phyloP scores from a whole-genome alignment of 2,797 vertebrate species.

The Staurois parvus region DNA sequence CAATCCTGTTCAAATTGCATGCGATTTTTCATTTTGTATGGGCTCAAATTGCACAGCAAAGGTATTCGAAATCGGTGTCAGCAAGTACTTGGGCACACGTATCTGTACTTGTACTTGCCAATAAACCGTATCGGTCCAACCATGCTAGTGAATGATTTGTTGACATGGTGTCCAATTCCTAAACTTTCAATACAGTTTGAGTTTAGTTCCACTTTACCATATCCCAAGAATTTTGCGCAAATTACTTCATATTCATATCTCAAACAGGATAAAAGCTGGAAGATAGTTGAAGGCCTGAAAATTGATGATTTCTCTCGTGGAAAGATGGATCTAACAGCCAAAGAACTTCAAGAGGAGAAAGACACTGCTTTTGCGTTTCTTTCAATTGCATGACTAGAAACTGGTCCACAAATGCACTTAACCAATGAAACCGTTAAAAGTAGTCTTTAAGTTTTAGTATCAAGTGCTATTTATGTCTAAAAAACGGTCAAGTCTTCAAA shows the following conservation, averaged over 20 bases:
- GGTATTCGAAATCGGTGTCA: too few relatives aligned
- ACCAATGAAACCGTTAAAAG: slow-evolving; percentile 80
- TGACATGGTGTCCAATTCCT: too few relatives aligned
- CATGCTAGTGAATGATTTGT: too few relatives aligned
- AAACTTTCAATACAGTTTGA: too few relatives aligned
- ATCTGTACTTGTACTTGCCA: too few relatives aligned
- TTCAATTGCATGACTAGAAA: slow-evolving; percentile 81
- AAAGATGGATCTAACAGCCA: slow-evolving; percentile 92
- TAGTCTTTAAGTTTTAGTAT: slow-evolving; percentile 81
- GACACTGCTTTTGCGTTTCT: slow-evolving; percentile 90
- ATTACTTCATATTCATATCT: neutral
- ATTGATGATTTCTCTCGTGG: slow-evolving; percentile 90
- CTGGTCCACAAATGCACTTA: slow-evolving; percentile 63
- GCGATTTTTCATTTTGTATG: too few relatives aligned
- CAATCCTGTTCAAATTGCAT: too few relatives aligned
- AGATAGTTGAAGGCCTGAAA: slow-evolving; percentile 87
- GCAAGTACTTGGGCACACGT: too few relatives aligned
- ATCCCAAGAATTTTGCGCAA: too few relatives aligned
- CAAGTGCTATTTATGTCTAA: slow-evolving; percentile 65
- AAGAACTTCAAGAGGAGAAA: slow-evolving; percentile 91
- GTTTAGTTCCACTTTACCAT: too few relatives aligned
- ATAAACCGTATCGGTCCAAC: too few relatives aligned
- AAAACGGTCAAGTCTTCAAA: slow-evolving; percentile 39
- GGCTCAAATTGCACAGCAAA: too few relatives aligned
- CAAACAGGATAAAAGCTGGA: slow-evolving; percentile 90